A percentile compares a stretch with the other conserved stretches of the same genome.
phyloP scores from a whole-genome alignment of 1,140 invertebrate species.

The Drosophila auraria region DNA sequence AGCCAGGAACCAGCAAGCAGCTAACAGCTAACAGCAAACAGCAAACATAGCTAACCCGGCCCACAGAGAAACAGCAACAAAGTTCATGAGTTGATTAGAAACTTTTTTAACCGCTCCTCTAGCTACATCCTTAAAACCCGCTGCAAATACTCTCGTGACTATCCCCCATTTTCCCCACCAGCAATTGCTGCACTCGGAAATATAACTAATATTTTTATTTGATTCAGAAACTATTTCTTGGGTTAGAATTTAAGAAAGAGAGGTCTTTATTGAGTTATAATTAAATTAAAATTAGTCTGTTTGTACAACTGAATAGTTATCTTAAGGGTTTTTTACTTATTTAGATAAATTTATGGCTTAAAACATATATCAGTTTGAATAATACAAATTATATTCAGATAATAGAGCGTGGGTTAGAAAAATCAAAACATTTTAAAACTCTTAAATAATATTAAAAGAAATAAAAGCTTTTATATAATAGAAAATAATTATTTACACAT shows the following conservation, averaged over 20 bases:
- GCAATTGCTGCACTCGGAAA: conserved; percentile 26
- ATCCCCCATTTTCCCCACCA: not conserved
- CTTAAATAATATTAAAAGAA: not conserved
- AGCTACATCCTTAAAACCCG: conserved; percentile 35
- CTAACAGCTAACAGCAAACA: conserved; percentile 22
- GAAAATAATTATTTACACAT: not conserved
- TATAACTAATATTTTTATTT: no score
- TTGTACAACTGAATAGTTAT: not conserved
- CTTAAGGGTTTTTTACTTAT: not conserved
- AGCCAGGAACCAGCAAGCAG: conserved; percentile 38
- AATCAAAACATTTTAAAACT: no score
- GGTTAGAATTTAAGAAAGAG: no score
- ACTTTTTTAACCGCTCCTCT: conserved; percentile 57
- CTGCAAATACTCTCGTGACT: conserved; percentile 10
- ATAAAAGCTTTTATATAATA: not conserved
- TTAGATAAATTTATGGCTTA: no score
- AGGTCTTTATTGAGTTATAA: no score
- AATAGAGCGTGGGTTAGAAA: not conserved
- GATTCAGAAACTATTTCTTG: no score
- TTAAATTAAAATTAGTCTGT: not conserved
- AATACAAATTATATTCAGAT: not conserved
- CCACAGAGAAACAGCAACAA: conserved; percentile 43
- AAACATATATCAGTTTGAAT: no score
- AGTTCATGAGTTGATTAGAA: conserved; percentile 77
- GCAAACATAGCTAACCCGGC: conserved; percentile 34